Base-by-base conservation (phyloP, 1,140 invertebrate species). In the Drusus annulatus region DNA sequence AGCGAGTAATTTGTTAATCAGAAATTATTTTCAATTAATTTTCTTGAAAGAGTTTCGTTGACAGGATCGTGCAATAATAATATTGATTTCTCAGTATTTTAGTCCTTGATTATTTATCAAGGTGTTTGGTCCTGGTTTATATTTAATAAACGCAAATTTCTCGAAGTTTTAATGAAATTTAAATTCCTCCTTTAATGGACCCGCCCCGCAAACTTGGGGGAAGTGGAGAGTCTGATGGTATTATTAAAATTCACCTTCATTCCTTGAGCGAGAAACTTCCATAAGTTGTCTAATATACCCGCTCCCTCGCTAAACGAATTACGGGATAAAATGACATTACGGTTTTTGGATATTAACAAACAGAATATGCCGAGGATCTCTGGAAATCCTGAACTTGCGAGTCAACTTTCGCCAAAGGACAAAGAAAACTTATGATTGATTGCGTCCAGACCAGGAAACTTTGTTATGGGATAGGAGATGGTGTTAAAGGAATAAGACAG, bases 181-280 rank as follows among this genome's bases (percentile, higher is more conserved):
- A n/a, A 65, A 31, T 25, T 65, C 62, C 25, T 16, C 28, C 25
- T 31, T 10, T 21, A 28, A 28, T n/a, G 62, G 23, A 60, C 7
- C 23, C 56, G 28, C 62, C 36, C 16, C 16, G 25, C 25, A 4
- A 36, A 23, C 13, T 65, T 28, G 16, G 16, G 13, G 23, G 56
- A 60, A 28, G 25, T 10, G 36, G 28, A 28, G 28, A 65, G 62
- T 65, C 36, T 31, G 21, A 65, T 25, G 62, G 25, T 16, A 65
- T 65, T 65, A 65, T 65, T 65, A 65, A 65, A 63, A 65, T 31
- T 65, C 62, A 65, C 62, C 62, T 65, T 65, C 16, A 65, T 25
- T 28, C 62, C 21, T 21, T 31, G 21, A 65, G 62, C 21, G 23
- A 16, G 62, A 65, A 65, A 65, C 23, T 65, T 65, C 16, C 62